Evolutionary conservation across 2,797 vertebrate genomes (phyloP).

Genomic region (Ciconia nigra): DNA sequence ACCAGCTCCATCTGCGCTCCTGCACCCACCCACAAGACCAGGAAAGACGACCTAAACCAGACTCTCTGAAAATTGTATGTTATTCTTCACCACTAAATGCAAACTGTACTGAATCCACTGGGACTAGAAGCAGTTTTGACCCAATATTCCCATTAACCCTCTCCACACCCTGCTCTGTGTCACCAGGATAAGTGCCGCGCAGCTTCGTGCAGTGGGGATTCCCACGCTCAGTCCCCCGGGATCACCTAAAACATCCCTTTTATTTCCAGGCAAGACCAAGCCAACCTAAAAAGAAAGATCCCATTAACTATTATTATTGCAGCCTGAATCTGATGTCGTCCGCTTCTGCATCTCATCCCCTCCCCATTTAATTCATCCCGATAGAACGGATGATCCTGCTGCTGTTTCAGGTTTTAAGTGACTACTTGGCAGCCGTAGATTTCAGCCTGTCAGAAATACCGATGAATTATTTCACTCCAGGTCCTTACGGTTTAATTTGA

Average conservation of each 20-base stretch:
- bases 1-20: not conserved
- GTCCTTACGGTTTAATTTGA: not conserved
- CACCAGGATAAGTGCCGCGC: fast-evolving
- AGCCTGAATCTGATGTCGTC: not conserved
- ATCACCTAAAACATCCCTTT: not conserved
- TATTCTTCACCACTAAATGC: not conserved
- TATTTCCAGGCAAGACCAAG: not conserved
- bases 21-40: not conserved
- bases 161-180: not conserved
- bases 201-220: not conserved
- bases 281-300: not conserved
- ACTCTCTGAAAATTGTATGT: fast-evolving
- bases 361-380: not conserved
- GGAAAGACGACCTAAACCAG: not conserved
- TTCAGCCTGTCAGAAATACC: not conserved
- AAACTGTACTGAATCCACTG: fast-evolving
- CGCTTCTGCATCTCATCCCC: not conserved
- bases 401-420: not conserved
- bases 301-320: not conserved
- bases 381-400: fast-evolving
- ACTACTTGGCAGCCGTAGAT: not conserved
- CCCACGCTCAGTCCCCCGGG: fast-evolving
- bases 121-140: not conserved
- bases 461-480: not conserved
- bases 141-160: not conserved